phyloP scores from a whole-genome alignment of 2,797 vertebrate species.

The Chromobotia macracanthus region DNA sequence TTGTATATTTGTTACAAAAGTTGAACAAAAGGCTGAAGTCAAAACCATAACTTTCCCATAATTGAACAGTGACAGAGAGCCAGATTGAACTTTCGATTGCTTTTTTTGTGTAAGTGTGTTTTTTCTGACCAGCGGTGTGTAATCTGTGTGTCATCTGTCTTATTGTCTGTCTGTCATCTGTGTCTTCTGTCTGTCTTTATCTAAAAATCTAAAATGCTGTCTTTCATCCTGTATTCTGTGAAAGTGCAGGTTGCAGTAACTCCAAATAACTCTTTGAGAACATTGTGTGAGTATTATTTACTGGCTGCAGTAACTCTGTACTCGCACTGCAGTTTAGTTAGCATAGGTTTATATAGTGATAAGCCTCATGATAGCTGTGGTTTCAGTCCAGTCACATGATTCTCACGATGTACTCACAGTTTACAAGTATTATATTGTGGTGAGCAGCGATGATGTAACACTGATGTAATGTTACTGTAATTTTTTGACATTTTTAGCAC shows the following conservation, averaged over 20 bases:
- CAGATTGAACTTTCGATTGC: background rate
- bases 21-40: background rate
- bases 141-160: background rate
- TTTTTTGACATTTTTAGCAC: slow-evolving; percentile 23
- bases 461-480: slow-evolving; percentile 23
- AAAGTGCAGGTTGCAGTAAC: background rate
- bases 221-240: background rate
- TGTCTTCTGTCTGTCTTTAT: too few relatives aligned
- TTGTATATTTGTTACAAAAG: background rate
- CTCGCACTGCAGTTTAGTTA: slow-evolving; percentile 3
- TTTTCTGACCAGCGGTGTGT: background rate
- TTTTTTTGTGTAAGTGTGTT: too few relatives aligned
- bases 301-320: background rate
- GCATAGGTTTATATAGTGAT: background rate
- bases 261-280: background rate
- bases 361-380: background rate
- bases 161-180: too few relatives aligned
- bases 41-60: slow-evolving; percentile 13
- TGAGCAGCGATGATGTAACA: slow-evolving; percentile 25
- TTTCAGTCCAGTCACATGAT: background rate
- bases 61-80: background rate
- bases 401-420: too few relatives aligned
- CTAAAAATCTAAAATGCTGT: too few relatives aligned
- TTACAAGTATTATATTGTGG: too few relatives aligned
- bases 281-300: slow-evolving; percentile 7